Base-by-base conservation (phyloP, 1,140 invertebrate species). In the Reticulitermes speratus region DNA sequence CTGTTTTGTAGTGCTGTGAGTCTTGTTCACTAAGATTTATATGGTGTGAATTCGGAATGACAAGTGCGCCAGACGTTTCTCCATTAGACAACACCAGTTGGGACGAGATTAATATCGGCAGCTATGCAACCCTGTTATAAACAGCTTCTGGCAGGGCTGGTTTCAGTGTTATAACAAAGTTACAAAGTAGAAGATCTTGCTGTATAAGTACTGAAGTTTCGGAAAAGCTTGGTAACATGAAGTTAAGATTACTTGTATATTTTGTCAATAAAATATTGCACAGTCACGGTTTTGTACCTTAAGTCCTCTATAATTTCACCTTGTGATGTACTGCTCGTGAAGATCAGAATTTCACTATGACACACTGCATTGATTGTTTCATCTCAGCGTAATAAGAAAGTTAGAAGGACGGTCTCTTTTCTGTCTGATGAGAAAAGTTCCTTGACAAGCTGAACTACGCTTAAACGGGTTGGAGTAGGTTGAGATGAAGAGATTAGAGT, bases 51-150 rank as follows among this genome's bases (percentile, higher is more conserved):
- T 30, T 11, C 25, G 25, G 65, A n/a, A 75, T 30, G 65, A 30
- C n/a, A 75, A 75, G 65, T 11, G n/a, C 65, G 21, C 65, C 9
- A 16, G 65, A 14, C 6, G 65, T 12, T 75, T 75, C 25, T 75
- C 65, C 65, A 75, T 75, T 75, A 75, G 65, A 75, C 65, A 75
- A 30, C 3, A 75, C 25, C 65, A 75, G 65, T 75, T 0, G n/a
- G 65, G 65, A 75, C 65, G 14, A 75, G 65, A 75, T 75, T 75
- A 75, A 75, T 75, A 75, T 75, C 65, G 65, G 65, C 25, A 30
- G 65, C 65, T 75, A 75, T 75, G 14, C 65, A 75, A 75, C 65
- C 25, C 65, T 75, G 7, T 75, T 75, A 75, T 75, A 75, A 75
- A 75, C 65, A 75, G 65, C 25, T 75, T 75, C 65, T 75, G 65